Evolutionary conservation across 2,113 vertebrate species (phyloP).

Genomic region (Dunckerocampus dactyliophorus): DNA sequence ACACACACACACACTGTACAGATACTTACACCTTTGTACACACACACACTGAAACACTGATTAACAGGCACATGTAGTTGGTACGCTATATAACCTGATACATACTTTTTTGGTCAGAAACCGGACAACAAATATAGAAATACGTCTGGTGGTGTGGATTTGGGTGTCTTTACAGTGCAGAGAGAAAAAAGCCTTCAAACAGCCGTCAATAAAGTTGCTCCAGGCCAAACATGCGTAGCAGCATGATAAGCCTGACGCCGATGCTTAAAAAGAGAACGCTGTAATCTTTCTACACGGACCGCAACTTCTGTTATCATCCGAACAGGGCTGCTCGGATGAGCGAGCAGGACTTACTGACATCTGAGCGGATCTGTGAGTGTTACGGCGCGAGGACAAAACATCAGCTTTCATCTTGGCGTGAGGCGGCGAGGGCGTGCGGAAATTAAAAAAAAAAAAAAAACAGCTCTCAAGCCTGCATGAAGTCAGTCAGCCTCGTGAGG

Average conservation of each 20-base stretch:
- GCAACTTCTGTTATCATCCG: background rate
- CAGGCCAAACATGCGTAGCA: background rate
- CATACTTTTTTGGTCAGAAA: constrained; percentile 21
- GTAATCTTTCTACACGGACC: background rate
- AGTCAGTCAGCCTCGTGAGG: too few relatives aligned
- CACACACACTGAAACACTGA: constrained; percentile 42
- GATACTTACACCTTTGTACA: constrained; percentile 52
- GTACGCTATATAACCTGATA: constrained; percentile 50
- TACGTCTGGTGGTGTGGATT: background rate
- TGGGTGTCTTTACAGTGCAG: constrained; percentile 1
- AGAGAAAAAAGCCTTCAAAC: constrained; percentile 1
- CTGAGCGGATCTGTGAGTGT: too few relatives aligned
- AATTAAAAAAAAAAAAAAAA: too few relatives aligned
- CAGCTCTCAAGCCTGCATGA: too few relatives aligned
- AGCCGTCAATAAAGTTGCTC: background rate
- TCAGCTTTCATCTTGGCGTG: too few relatives aligned
- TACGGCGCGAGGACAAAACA: too few relatives aligned
- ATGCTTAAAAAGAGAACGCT: background rate
- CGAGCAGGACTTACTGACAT: background rate
- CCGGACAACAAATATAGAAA: constrained; percentile 17
- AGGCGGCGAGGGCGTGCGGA: too few relatives aligned
- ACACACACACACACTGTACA: constrained; percentile 64
- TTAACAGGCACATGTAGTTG: constrained; percentile 49
- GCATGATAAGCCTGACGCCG: background rate
- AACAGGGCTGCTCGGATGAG: too few relatives aligned